phyloP scores from a whole-genome alignment of 2,113 vertebrate genomes.

The Rhombomys opimus region DNA sequence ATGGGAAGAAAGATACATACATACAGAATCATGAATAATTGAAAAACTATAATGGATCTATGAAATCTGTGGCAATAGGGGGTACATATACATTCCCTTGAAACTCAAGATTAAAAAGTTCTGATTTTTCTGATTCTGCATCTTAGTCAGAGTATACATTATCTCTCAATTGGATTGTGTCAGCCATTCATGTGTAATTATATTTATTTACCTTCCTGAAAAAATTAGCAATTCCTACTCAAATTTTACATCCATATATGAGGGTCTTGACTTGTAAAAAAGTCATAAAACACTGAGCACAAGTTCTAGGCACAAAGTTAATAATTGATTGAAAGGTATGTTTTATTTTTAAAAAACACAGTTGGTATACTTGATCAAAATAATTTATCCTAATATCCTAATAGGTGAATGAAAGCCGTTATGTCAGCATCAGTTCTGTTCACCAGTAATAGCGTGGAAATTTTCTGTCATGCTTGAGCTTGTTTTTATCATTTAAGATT shows the following conservation, averaged over 20 bases:
- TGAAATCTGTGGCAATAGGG: slow-evolving; percentile 21
- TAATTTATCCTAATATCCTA: neutral
- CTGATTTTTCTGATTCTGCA: neutral
- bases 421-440: neutral
- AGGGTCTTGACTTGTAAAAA: neutral
- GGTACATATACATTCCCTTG: neutral
- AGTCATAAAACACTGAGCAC: neutral
- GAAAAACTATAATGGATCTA: neutral
- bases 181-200: neutral
- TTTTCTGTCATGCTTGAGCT: neutral
- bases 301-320: neutral
- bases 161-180: neutral
- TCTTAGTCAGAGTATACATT: neutral
- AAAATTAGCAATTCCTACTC: neutral
- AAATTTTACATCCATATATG: neutral
- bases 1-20: slow-evolving; percentile 17
- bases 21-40: neutral
- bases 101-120: slow-evolving; percentile 6
- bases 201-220: neutral
- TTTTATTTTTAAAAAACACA: slow-evolving; percentile 8
- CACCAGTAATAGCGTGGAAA: neutral
- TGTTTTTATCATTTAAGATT: neutral
- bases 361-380: neutral
- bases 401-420: neutral
- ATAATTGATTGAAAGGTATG: neutral